These are phyloP conservation scores for Semotilus atromaculatus DNA, from an alignment of 2,797 vertebrate genomes.

Conservation along the genomic window DNA sequence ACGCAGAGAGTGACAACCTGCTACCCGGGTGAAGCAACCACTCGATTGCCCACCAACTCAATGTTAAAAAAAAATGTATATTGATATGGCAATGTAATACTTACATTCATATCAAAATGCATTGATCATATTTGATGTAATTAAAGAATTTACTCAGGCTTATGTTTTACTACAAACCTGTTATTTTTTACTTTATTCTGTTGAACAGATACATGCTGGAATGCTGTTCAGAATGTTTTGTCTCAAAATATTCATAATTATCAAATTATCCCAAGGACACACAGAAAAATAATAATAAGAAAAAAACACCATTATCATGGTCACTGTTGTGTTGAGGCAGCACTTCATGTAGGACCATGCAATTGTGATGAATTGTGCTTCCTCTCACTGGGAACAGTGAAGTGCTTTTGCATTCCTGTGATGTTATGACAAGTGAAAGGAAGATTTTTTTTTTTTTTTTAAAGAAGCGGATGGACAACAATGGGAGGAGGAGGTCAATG, in stretches of 20 bases:
- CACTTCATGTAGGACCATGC: constrained; percentile 3
- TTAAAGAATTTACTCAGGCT: background rate
- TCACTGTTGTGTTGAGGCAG: background rate
- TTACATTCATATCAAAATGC: background rate
- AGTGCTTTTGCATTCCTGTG: constrained; percentile 13
- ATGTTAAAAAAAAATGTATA: background rate
- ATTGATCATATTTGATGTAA: background rate
- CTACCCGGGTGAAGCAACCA: background rate
- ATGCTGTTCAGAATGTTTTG: background rate
- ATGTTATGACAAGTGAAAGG: constrained; percentile 9
- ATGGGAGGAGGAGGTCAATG: background rate
- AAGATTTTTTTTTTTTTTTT: background rate
- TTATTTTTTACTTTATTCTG: background rate
- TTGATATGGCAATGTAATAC: background rate
- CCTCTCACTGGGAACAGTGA: constrained; percentile 7
- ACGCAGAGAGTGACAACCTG: no score
- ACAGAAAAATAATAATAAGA: no score
- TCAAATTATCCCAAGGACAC: background rate
- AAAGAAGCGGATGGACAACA: background rate
- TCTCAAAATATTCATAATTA: background rate
- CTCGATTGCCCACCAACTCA: background rate
- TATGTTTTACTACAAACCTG: background rate
- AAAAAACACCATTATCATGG: no score
- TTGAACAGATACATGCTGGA: background rate
- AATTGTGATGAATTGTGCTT: background rate